These are phyloP conservation scores for Euwallacea fornicatus DNA, from an alignment of 1,140 invertebrate genomes.

Conservation along the genomic window DNA sequence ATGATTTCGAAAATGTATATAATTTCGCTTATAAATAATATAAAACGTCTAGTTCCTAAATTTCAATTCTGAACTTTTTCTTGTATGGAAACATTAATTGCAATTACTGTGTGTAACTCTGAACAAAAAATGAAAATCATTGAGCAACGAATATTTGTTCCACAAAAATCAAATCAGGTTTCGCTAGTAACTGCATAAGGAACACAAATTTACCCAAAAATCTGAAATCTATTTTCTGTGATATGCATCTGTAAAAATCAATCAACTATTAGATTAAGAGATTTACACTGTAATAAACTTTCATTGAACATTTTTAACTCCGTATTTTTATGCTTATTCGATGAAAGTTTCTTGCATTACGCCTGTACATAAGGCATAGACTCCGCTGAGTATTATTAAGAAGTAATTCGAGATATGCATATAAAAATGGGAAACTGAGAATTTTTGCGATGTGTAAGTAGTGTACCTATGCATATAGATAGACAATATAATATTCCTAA, in stretches of 20 bases:
- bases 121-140: too few species aligned
- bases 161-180: too few species aligned
- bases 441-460: background rate
- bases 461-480: background rate
- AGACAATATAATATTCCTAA: background rate
- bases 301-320: background rate
- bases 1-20: too few species aligned
- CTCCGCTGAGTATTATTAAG: background rate
- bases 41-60: too few species aligned
- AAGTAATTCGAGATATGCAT: background rate
- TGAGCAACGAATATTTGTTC: too few species aligned
- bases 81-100: too few species aligned
- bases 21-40: too few species aligned
- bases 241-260: slow-evolving; percentile 19
- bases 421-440: background rate
- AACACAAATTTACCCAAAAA: too few species aligned
- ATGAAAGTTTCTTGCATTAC: background rate
- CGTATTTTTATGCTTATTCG: background rate
- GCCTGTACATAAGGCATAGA: background rate
- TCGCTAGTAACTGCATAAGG: too few species aligned
- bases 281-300: background rate
- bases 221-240: slow-evolving; percentile 17
- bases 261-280: slow-evolving; percentile 1
- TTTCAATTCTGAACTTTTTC: too few species aligned
- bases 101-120: too few species aligned